Percentiles rank a stretch among this genome's conserved stretches.
These are phyloP conservation scores for Planiliza haematocheilus DNA, from an alignment of 2,113 vertebrate species.

Conservation along the genomic window DNA sequence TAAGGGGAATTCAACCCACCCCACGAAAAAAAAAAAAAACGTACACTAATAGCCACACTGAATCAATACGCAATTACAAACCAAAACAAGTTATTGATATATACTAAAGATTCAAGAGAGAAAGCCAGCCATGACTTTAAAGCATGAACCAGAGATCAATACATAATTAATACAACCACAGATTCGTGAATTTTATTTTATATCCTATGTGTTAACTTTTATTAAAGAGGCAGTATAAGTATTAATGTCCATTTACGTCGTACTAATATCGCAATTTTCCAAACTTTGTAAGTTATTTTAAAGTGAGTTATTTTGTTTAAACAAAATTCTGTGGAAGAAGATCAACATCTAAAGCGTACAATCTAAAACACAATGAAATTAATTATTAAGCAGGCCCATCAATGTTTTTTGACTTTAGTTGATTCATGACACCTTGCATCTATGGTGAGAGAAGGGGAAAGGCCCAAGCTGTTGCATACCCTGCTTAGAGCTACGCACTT, in stretches of 20 bases:
- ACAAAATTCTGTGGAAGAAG: background rate
- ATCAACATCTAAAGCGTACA: background rate
- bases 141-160: conserved; percentile 69
- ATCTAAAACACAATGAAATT: conserved; percentile 44
- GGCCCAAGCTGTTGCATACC: background rate
- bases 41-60: conserved; percentile 43
- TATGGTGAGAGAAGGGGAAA: conserved; percentile 7
- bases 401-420: conserved; percentile 42
- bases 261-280: background rate
- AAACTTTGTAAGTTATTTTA: background rate
- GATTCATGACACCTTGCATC: conserved; percentile 42
- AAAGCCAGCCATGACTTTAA: conserved; percentile 67
- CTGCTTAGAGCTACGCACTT: conserved; percentile 24
- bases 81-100: conserved; percentile 79
- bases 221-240: background rate
- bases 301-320: background rate
- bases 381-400: conserved; percentile 48
- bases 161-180: conserved; percentile 65
- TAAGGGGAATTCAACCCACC: conserved; percentile 21
- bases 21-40: conserved; percentile 30
- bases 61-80: conserved; percentile 83
- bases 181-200: conserved; percentile 21
- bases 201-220: background rate
- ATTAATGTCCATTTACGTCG: background rate
- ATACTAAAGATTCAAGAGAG: conserved; percentile 61